Evolutionary conservation across 2,797 vertebrate genomes (phyloP).

Genomic region (Scleropages formosus): DNA sequence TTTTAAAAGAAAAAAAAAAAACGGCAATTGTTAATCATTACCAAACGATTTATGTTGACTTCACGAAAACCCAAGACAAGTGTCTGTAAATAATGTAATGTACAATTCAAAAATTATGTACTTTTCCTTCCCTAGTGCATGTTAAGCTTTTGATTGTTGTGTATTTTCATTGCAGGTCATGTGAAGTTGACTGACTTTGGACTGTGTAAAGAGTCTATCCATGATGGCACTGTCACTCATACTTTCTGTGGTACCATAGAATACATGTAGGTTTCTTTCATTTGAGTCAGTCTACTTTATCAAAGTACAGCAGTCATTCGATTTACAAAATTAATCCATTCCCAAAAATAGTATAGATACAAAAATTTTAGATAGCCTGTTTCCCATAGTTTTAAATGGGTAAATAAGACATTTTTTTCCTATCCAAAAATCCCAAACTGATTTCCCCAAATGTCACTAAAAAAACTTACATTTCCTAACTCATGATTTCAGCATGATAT

Average conservation of each 20-base stretch:
- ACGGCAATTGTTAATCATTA: neutral
- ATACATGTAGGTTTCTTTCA: slow-evolving; percentile 84
- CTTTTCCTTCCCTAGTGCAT: too few species aligned
- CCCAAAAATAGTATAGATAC: too few species aligned
- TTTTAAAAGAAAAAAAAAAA: neutral
- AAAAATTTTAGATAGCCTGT: too few species aligned
- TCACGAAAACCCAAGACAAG: neutral
- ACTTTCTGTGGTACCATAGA: slow-evolving; percentile 99
- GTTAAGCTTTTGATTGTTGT: neutral
- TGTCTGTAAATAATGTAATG: neutral
- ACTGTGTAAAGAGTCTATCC: slow-evolving; percentile 96
- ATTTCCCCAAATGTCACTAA: too few species aligned
- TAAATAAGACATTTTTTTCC: too few species aligned
- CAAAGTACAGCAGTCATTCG: too few species aligned
- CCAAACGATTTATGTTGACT: neutral
- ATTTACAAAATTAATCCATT: too few species aligned
- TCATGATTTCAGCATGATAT: too few species aligned
- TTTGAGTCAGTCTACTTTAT: neutral
- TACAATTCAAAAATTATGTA: neutral
- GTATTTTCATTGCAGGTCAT: slow-evolving; percentile 70
- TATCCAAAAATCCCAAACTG: too few species aligned
- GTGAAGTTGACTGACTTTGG: slow-evolving; percentile 88
- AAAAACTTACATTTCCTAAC: too few species aligned
- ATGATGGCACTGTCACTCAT: slow-evolving; percentile 96
- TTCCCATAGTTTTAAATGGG: too few species aligned